Conservation (phyloP, 2,888 invertebrate species). For the Rotaria magnacalcarata region DNA sequence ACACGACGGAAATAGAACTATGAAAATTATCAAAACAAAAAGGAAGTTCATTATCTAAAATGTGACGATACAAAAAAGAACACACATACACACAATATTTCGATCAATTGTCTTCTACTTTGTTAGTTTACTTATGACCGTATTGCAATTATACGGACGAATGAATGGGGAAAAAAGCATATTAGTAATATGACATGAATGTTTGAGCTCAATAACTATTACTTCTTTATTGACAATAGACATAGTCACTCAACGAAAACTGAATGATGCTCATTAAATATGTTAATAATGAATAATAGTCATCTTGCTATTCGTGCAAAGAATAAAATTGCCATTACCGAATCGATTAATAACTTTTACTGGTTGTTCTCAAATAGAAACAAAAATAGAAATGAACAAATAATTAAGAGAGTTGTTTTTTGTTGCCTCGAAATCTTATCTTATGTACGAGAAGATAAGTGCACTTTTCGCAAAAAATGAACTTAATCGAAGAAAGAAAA, state of each 20-base stretch:
- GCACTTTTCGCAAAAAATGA: background rate
- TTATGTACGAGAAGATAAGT: background rate
- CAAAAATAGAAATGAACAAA: background rate
- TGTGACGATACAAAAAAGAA: background rate
- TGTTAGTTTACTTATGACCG: background rate
- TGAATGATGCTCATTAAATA: no score
- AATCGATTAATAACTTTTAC: background rate
- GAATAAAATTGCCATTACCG: no score
- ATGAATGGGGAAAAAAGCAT: background rate
- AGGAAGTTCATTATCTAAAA: background rate
- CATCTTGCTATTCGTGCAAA: no score
- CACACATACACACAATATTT: no score
- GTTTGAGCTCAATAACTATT: no score
- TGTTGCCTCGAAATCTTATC: background rate
- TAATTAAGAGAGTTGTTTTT: background rate
- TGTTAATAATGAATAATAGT: no score
- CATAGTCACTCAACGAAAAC: background rate
- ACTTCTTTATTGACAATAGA: background rate
- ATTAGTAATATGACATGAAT: background rate
- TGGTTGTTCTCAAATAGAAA: background rate
- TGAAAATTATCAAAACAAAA: background rate
- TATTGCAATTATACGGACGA: background rate
- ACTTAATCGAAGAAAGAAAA: background rate
- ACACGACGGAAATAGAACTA: background rate
- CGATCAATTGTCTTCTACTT: no score